Evolutionary conservation across 2,888 invertebrate species (phyloP), one percentile per base, ranked within the genome.

Genomic region (Chydorus sphaericus): DNA sequence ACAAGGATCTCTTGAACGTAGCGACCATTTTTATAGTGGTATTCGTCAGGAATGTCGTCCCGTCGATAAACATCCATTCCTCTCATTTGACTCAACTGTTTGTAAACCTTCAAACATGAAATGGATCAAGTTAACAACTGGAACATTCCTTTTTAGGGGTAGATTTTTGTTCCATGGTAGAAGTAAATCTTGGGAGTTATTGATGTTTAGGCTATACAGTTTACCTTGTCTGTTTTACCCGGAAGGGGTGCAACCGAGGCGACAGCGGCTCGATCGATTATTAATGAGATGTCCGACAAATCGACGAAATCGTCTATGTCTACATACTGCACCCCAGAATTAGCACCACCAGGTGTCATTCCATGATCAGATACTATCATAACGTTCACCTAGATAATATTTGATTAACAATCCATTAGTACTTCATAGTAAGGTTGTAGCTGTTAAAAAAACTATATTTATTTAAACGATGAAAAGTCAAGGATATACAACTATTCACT

Each of bases 1-100:
- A 71, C 63, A 18, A 75, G 62, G 54, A 73, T 66, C 7, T 71
- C 70, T 57, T 67, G 65, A 23, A 72, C 67, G 29, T 73, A 62
- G 20, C 66, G 60, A 58, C 69, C 68, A 57, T 71, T 66, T 55
- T 65, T 65, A 63, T 71, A 73, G 62, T 73, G 72, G 62, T 66
- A 71, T 20, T 63, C 61, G 3, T 67, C 69, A 1, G 74, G 73
- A 48, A 74, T 67, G 14, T 73, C 68, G 49, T 68, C 65, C 57
- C 68, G 67, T 52, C 62, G 65, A 62, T 69, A 72, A 4, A 69
- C 68, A 51, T 62, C 59, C 48, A 64, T 61, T 4, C 64, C 65
- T 7, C 61, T 57, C 49, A 65, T 61, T 16, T 51, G 58, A 51
- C 61, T 62, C 55, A 65, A 59, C 14, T 59, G 55, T 14, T 62